Base-by-base conservation (phyloP, 2,888 invertebrate genomes). In the Brenthis hecate region DNA sequence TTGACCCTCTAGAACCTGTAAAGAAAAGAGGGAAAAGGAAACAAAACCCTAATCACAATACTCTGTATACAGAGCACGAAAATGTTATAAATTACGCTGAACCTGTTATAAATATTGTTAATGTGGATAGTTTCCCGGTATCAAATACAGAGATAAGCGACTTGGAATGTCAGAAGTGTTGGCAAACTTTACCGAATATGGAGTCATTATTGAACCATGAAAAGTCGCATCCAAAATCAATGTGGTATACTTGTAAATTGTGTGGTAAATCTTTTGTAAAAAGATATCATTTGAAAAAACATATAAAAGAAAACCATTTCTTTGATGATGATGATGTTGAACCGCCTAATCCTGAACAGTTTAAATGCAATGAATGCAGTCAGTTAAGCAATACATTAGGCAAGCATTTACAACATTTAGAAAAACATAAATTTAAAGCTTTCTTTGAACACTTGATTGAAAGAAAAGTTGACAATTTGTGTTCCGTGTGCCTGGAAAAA, bases 211-310 rank as follows among this genome's bases (percentile, higher is more conserved):
- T 85, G 0, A 88, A 87, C 62, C 92, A 92, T 65, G 84, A 88
- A 50, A 86, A 81, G 73, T 76, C 76, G 0, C 92, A 92, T 73
- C 90, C 91, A 0, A 86, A 81, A 72, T 76, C 81, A 0, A 91
- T 92, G 92, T 92, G 91, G 89, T 91, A 80, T 47, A 79, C 83
- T 72, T 92, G 92, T 63, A 78, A 87, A 8, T 66, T 85, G 6
- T 92, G 92, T 28, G 92, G 91, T 0, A 82, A 84, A 69, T 86
- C 91, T 0, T 92, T 91, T 75, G 78, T 85, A 0, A 92, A 88
- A 74, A 74, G 76, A 1, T 74, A 78, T 28, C 82, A 80, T 6
- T 74, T 88, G 1, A 87, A 83, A 66, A 82, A 77, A 56, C 92
- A 92, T 74, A 73, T 83, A 3, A 79, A 72, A 19, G 75, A 72